Conservation (phyloP, 1,140 invertebrate species). For the Sycophaga agraensis region DNA sequence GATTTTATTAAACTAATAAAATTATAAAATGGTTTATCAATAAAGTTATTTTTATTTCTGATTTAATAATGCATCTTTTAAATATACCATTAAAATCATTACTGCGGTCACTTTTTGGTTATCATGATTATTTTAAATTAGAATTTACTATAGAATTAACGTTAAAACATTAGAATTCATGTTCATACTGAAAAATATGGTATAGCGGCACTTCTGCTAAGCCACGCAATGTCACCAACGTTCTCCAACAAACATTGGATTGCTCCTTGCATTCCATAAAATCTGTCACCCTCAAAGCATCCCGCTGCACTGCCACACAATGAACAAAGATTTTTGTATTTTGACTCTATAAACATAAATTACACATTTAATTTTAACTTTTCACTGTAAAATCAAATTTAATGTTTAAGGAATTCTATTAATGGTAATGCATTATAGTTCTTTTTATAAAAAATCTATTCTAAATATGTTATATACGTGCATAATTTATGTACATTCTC, state of each 20-base stretch:
- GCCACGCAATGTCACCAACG: conserved; percentile 79
- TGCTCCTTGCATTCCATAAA: conserved; percentile 78
- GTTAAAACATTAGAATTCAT: background rate
- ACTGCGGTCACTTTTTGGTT: background rate
- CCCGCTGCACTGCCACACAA: conserved; percentile 64
- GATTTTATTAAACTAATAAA: too few relatives aligned
- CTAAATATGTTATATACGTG: background rate
- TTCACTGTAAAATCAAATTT: too few relatives aligned
- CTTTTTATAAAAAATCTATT: too few relatives aligned
- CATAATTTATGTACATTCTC: background rate
- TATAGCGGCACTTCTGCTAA: conserved; percentile 65
- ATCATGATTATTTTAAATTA: too few relatives aligned
- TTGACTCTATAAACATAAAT: conserved; percentile 58
- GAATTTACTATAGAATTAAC: background rate
- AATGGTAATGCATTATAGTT: too few relatives aligned
- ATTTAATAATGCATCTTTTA: too few relatives aligned
- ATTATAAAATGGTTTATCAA: too few relatives aligned
- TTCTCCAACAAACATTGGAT: conserved; percentile 76
- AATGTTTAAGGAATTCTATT: too few relatives aligned
- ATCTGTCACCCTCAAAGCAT: conserved; percentile 73
- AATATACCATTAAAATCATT: too few relatives aligned
- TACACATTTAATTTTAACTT: too few relatives aligned
- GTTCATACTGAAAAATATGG: conserved; percentile 69
- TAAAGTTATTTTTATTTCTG: too few relatives aligned
- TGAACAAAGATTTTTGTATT: conserved; percentile 71